These are phyloP conservation scores for Laticauda colubrina DNA, from an alignment of 2,113 vertebrate genomes.

Conservation along the genomic window DNA sequence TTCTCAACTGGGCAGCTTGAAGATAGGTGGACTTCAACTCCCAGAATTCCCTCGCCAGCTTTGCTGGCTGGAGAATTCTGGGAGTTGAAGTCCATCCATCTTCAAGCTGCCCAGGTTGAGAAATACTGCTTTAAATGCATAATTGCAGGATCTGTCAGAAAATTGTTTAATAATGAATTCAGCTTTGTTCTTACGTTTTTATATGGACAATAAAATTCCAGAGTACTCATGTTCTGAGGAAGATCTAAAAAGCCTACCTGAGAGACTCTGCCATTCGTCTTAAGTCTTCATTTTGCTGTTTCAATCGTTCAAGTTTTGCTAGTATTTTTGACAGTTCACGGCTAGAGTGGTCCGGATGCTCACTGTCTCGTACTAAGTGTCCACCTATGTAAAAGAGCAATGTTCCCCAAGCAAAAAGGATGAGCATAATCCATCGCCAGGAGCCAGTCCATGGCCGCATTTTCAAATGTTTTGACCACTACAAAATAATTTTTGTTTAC, in stretches of 20 bases:
- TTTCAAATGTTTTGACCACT: slow-evolving; percentile 77
- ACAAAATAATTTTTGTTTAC: slow-evolving; percentile 65
- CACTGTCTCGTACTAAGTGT: slow-evolving; percentile 94
- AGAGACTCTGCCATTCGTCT: slow-evolving; percentile 96
- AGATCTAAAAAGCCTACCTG: slow-evolving; percentile 75
- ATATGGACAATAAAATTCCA: slow-evolving; percentile 14
- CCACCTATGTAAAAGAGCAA: slow-evolving; percentile 97
- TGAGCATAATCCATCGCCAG: slow-evolving; percentile 99
- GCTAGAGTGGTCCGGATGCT: slow-evolving; percentile 93
- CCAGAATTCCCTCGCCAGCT: too few species aligned
- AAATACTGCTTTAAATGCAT: neutral
- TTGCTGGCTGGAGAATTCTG: too few species aligned
- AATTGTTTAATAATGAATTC: neutral
- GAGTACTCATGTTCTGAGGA: neutral
- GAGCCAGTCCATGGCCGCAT: slow-evolving; percentile 99
- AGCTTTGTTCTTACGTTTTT: neutral
- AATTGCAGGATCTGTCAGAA: neutral
- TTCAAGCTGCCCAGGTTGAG: too few species aligned
- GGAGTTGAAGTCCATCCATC: too few species aligned
- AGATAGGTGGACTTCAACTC: too few species aligned
- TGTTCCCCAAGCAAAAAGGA: slow-evolving; percentile 97
- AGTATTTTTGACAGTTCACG: slow-evolving; percentile 96
- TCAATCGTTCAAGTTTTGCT: slow-evolving; percentile 95
- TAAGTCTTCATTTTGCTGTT: slow-evolving; percentile 98
- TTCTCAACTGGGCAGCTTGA: too few species aligned